Evolutionary conservation across 1,140 invertebrate species (phyloP), one percentile per base, ranked within the genome.

Genomic region (Calephelis nemesis): DNA sequence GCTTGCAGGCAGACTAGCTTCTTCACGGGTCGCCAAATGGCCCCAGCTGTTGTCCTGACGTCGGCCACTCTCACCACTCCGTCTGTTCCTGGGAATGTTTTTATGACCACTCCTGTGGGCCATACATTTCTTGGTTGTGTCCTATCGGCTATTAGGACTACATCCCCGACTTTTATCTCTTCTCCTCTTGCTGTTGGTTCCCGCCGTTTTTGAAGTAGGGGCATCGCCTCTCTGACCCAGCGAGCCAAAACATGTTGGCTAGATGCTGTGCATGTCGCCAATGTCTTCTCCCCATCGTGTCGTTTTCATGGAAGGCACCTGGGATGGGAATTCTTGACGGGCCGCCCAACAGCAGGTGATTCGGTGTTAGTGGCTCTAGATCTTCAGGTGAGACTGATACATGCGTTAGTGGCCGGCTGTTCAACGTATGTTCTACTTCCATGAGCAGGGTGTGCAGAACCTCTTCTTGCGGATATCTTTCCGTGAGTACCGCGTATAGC

Each of bases 271-370:
- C 45, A 0, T 60, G 54, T 0, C 74, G 68, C 77, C 73, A 85
- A 7, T 69, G 64, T 8, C 19, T 60, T 8, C 63, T 54, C 0
- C 68, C 30, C n/a, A 60, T 54, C 3, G 69, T 30, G 47, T 70
- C 76, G 0, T 72, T 5, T 4, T 30, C 30, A 4, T 30, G 30
- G 3, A 30, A 30, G 30, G 30, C 30, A 4, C 4, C 30, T 30
- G 71, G 65, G 5, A 71, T 7, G 9, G 81, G 54, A 0, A 68
- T 11, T 0, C 65, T 69, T 0, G 78, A 64, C 7, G 83, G 74
- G 5, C 64, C 62, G 0, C 81, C 82, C 19, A 87, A 74, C n/a
- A 91, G 40, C 58, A 85, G 83, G 42, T 88, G 78, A 12, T 82
- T 84, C 0, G 84, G 82, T 0, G 83, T 85, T 0, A 87, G 54